These are phyloP conservation scores for Lepidostoma basale DNA, from an alignment of 1,140 invertebrate species.

Conservation along the genomic window DNA sequence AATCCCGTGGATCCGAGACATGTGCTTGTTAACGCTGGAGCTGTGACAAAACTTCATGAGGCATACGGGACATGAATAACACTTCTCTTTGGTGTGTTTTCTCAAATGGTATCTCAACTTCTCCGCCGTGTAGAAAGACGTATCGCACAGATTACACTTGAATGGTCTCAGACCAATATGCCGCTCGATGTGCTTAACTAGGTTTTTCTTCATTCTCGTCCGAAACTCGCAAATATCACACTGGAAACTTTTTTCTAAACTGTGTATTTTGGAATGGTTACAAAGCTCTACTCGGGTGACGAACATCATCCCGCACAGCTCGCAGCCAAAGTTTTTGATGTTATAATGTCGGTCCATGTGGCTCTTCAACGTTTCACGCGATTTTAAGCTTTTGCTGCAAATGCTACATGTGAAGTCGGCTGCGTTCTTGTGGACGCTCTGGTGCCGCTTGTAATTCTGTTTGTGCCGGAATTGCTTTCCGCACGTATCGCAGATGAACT, in stretches of 20 bases:
- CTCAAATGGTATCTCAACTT: conserved; percentile 56
- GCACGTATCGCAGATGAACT: conserved; percentile 66
- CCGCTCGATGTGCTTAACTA: conserved; percentile 57
- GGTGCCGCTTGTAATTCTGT: conserved; percentile 54
- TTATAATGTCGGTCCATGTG: conserved; percentile 59
- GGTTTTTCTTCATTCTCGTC: conserved; percentile 57
- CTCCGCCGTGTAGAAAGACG: conserved; percentile 52
- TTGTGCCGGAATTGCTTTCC: conserved; percentile 67
- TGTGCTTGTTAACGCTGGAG: conserved; percentile 57
- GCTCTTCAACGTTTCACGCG: conserved; percentile 51
- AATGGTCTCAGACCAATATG: conserved; percentile 56
- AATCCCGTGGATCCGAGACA: conserved; percentile 54
- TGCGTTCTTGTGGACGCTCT: conserved; percentile 53
- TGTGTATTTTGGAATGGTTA: conserved; percentile 56
- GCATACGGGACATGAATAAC: conserved; percentile 63
- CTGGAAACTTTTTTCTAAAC: conserved; percentile 50
- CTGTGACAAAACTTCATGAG: conserved; percentile 59
- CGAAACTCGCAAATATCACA: conserved; percentile 60
- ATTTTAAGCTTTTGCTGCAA: conserved; percentile 53
- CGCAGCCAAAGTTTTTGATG: conserved; percentile 57
- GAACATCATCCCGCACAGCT: conserved; percentile 58
- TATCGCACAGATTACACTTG: conserved; percentile 53
- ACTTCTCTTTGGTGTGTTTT: conserved; percentile 64
- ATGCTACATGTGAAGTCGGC: conserved; percentile 51
- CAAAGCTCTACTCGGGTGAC: conserved; percentile 55